Evolutionary conservation across 1,140 invertebrate genomes (phyloP).

Genomic region (Ostrea denselamellosa): DNA sequence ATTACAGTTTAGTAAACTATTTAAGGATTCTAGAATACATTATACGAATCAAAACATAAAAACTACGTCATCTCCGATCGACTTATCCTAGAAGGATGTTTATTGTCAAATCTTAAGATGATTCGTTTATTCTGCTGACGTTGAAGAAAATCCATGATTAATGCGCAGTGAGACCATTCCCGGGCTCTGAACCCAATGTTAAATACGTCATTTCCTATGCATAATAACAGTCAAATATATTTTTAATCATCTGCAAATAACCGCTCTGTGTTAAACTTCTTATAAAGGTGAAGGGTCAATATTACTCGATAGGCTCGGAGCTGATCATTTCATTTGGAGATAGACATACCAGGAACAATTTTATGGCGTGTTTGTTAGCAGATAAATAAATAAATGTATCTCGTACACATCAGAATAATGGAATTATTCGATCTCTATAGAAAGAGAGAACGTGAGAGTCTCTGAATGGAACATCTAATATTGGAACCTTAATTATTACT

Average conservation of each 20-base stretch:
- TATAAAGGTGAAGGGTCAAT: neutral
- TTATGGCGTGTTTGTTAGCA: neutral
- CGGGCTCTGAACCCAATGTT: neutral
- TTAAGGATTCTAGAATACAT: neutral
- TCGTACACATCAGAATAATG: no score
- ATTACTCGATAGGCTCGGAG: neutral
- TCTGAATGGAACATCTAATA: no score
- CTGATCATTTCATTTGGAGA: neutral
- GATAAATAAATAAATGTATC: neutral
- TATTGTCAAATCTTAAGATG: constrained; percentile 10
- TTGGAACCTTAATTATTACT: no score
- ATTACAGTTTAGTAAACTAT: constrained; percentile 11
- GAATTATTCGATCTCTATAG: no score
- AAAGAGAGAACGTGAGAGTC: no score
- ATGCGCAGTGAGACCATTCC: neutral
- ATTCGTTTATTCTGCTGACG: neutral
- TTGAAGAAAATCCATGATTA: neutral
- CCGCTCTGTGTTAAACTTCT: neutral
- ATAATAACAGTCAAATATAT: neutral
- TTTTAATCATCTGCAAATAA: neutral
- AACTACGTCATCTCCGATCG: neutral
- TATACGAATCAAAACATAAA: neutral
- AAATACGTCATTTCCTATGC: neutral
- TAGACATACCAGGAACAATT: neutral
- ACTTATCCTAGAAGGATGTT: neutral